phyloP scores from a whole-genome alignment of 2,888 invertebrate species.

The Mythimna ferrago region DNA sequence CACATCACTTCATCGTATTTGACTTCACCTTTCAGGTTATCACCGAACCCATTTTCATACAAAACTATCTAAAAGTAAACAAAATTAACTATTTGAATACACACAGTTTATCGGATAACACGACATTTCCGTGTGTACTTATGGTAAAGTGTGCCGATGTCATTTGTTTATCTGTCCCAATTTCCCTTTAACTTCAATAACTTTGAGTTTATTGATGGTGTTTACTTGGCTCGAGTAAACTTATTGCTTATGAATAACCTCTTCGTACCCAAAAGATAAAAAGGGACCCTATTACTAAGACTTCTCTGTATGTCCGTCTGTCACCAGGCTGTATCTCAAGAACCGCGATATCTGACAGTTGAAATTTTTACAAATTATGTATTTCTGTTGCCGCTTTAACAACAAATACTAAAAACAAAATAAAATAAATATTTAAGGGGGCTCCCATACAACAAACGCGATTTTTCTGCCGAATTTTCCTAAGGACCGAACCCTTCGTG shows the following conservation, averaged over 20 bases:
- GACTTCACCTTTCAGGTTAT: neutral
- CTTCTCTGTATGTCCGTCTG: too few relatives aligned
- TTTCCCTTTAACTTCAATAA: constrained; percentile 22
- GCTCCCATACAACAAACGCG: too few relatives aligned
- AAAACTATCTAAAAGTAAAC: constrained; percentile 12
- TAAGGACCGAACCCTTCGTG: too few relatives aligned
- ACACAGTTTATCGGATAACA: constrained; percentile 9
- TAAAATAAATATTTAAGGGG: too few relatives aligned
- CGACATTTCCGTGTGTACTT: constrained; percentile 22
- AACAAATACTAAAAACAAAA: too few relatives aligned
- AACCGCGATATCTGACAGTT: too few relatives aligned
- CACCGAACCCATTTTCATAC: neutral
- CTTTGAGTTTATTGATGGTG: constrained; percentile 40
- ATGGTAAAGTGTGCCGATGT: constrained; percentile 5
- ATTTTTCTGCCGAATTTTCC: too few relatives aligned
- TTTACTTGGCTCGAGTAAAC: constrained; percentile 25
- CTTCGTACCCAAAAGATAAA: too few relatives aligned
- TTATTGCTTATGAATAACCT: neutral
- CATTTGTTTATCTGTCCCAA: constrained; percentile 18
- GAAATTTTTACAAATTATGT: too few relatives aligned
- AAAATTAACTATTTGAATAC: constrained; percentile 7
- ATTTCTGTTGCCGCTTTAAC: too few relatives aligned
- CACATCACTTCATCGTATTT: constrained; percentile 13
- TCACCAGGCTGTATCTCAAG: too few relatives aligned
- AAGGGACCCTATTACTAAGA: too few relatives aligned